Base-by-base conservation (phyloP, 2,797 vertebrate species). In the Propithecus perrieri region DNA sequence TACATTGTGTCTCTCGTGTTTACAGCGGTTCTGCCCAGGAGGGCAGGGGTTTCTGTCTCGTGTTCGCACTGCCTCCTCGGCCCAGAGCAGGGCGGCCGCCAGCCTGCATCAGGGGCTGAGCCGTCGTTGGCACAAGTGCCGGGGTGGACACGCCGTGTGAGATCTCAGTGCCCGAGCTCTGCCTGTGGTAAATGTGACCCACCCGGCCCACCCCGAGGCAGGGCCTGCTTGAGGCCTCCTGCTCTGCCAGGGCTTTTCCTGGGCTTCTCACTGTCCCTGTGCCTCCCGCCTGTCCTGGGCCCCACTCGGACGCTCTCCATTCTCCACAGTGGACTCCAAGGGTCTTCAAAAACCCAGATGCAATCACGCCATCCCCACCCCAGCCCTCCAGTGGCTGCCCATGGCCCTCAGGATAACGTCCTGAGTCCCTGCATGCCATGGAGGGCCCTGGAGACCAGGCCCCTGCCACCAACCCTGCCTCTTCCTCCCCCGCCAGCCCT, bases 321-420 rank as follows among this genome's bases (percentile, higher is more conserved):
- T 80, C 65, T 80, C 43, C 5, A 3, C 57, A 12, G 0, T 0
- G 7, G 55, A 57, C 2, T 0, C 35, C 61, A 2, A 43, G 35
- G 61, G 65, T 35, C 83, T 92, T 50, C 43, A 57, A 88, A 84
- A 87, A 76, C 75, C 26, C 48, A 28, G 22, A 67, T 89, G 28
- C 55, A 65, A 26, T 50, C 41, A 30, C 8, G 24, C 65, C 26
- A 2, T 61, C 41, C 15, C 11, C 30, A n/a, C n/a, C 33, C 48
- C 30, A 53, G 15, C 43, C 67, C 38, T 85, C 33, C 41, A 0
- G 15, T 1, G 14, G 67, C 33, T 14, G n/a, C 43, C 41, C 12
- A 1, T 10, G 63, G 48, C 28, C 84, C 65, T 57, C n/a, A 4
- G 43, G 30, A 10, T 33, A 33, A 59, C 1, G 38, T n/a, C 75